Conservation (phyloP, 1,140 invertebrate species). For the Drosophila triauraria region DNA sequence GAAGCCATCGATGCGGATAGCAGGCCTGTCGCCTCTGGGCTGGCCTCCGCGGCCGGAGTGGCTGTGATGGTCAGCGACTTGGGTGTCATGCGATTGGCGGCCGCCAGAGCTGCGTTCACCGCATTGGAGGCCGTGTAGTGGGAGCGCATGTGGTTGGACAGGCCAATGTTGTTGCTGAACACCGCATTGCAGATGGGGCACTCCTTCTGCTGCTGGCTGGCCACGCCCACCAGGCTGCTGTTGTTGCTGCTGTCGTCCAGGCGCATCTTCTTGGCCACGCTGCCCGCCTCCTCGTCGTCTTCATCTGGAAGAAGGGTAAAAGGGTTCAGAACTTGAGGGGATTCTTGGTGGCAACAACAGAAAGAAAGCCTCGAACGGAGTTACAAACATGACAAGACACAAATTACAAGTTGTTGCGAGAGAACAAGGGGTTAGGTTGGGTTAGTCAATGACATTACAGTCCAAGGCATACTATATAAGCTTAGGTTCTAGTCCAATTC, state of each 20-base stretch:
- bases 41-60: conserved; percentile 41
- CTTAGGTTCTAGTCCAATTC: no score
- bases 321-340: not conserved
- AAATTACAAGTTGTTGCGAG: not conserved
- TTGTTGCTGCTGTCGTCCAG: conserved; percentile 72
- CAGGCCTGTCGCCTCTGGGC: not conserved
- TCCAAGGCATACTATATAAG: not conserved
- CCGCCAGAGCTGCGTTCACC: conserved; percentile 64
- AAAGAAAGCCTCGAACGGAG: not conserved
- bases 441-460: not conserved
- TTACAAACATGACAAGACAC: not conserved
- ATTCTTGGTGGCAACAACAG: not conserved
- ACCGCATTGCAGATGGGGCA: conserved; percentile 81
- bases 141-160: conserved; percentile 84
- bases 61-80: conserved; percentile 76
- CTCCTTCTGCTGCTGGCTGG: conserved; percentile 69
- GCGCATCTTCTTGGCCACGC: conserved; percentile 74
- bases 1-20: not conserved
- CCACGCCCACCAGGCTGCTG: conserved; percentile 57
- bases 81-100: conserved; percentile 72
- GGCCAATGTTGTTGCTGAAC: conserved; percentile 79
- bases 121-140: conserved; percentile 73
- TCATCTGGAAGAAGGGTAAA: conserved; percentile 55
- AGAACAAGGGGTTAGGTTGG: not conserved
- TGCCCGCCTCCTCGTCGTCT: conserved; percentile 72